Base-by-base conservation (phyloP, 2,113 vertebrate species). In the Atlantisia rogersi region DNA sequence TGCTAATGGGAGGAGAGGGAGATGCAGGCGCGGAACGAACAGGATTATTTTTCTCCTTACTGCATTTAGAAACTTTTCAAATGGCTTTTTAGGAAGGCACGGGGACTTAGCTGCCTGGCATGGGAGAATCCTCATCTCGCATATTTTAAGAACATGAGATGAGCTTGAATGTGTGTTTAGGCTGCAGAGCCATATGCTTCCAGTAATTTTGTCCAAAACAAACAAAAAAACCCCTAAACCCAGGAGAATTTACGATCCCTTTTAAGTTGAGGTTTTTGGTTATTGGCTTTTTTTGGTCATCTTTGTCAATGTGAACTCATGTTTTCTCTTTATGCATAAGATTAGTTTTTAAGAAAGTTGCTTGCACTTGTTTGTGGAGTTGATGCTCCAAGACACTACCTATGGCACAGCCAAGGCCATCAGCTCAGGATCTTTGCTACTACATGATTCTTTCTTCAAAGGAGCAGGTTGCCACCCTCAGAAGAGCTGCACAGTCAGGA, bases 41-140 rank as follows among this genome's bases (percentile, higher is more conserved):
- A 84, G 77, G 70, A 73, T 84, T 82, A 35, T 92, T 91, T 88
- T 92, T 89, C 74, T 94, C 48, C n/a, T 86, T 86, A 14, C n/a
- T 93, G 74, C 50, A 50, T 89, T 94, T 84, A 89, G 69, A 92
- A 92, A 78, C 77, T 93, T 95, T 86, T 53, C n/a, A 91, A 95
- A 93, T 86, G 58, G 18, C 73, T 91, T 96, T 96, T 92, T 46
- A 93, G 94, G 83, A 84, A 95, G 55, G 42, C 73, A 64, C 0
- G 0, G 22, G 24, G n/a, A 53, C 48, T 90, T 94, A 58, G 58
- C 18, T 86, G 39, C 25, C 29, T 79, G 19, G 15, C 40, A 26
- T 58, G 44, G 83, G 69, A 94, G 67, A 79, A 73, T 75, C 80
- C 77, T 58, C n/a, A 9, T 86, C 53, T 84, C 75, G 10, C 6